Evolutionary conservation across 2,888 invertebrate genomes (phyloP).

Genomic region (Drosophila setosimentum): DNA sequence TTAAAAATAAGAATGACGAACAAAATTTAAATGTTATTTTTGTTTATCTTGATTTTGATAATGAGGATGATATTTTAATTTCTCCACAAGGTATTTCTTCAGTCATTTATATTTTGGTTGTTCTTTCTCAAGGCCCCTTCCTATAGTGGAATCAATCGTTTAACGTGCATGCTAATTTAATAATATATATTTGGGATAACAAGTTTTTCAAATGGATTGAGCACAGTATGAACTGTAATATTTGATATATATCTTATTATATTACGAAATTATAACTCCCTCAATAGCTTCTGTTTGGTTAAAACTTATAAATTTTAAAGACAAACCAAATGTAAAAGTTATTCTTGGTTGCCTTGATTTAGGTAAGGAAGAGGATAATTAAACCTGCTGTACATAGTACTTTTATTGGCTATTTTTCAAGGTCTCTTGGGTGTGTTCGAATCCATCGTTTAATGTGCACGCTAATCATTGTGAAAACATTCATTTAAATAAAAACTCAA

Average conservation of each 20-base stretch:
- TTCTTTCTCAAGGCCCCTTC: not conserved
- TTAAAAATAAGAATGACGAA: not conserved
- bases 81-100: not conserved
- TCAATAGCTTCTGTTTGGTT: not conserved
- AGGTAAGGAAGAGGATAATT: not conserved
- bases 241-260: not conserved
- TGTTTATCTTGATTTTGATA: not conserved
- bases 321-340: not conserved
- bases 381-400: not conserved
- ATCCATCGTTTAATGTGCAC: slow-evolving; percentile 15
- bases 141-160: no score
- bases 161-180: not conserved
- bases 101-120: not conserved
- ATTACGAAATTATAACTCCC: not conserved
- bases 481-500: slow-evolving; percentile 6
- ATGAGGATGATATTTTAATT: not conserved
- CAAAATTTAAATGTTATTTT: not conserved
- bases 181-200: not conserved
- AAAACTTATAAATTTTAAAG: not conserved
- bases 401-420: not conserved
- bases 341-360: not conserved
- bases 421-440: not conserved
- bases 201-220: not conserved
- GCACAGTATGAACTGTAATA: not conserved
- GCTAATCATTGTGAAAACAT: slow-evolving; percentile 23